Base-by-base conservation (phyloP, 2,888 invertebrate species). In the Anthrax anthrax region DNA sequence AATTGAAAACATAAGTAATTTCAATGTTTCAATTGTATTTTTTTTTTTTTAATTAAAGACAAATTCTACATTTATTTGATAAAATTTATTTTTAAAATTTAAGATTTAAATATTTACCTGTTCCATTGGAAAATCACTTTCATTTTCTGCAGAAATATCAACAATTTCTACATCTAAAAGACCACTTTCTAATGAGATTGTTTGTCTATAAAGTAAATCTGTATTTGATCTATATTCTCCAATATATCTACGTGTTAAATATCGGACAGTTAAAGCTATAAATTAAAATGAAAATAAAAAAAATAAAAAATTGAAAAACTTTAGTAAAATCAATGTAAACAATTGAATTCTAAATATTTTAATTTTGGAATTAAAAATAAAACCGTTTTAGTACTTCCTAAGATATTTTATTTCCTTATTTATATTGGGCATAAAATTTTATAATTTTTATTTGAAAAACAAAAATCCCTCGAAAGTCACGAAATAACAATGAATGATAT, bases 191-290 rank as follows among this genome's bases (percentile, higher is more conserved):
- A 60, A 51, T 29, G 78, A 78, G 51, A 85, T 75, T 17, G 79
- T 81, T 65, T 84, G 84, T 60, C 77, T 74, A 67, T 85, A 85
- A 42, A 84, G 71, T 49, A 84, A 73, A 74, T 85, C 85, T 81
- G 83, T 82, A 60, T 83, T 83, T 57, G 84, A 84, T 59, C 83
- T 77, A 66, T 85, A 84, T 74, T 85, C 84, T 50, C 84, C 84
- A 51, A 84, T 84, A 65, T 78, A 85, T 58, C 85, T 71, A 60
- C 81, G 75, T 5, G 85, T 85, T 53, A 85, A 67, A 63, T 84
- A 85, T 53, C 85, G 75, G 4, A 85, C 85, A 48, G 84, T 84
- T 45, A 84, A 70, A 55, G 84, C 84, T 84, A 72, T 43, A 72
- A 74, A 56, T 58, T 70, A 55, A 70, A 69, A 65, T 23, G 23